A percentile compares a stretch with the other conserved stretches of the same genome.
Evolutionary conservation across 2,888 invertebrate genomes (phyloP).

Genomic region (Orthosia gracilis): DNA sequence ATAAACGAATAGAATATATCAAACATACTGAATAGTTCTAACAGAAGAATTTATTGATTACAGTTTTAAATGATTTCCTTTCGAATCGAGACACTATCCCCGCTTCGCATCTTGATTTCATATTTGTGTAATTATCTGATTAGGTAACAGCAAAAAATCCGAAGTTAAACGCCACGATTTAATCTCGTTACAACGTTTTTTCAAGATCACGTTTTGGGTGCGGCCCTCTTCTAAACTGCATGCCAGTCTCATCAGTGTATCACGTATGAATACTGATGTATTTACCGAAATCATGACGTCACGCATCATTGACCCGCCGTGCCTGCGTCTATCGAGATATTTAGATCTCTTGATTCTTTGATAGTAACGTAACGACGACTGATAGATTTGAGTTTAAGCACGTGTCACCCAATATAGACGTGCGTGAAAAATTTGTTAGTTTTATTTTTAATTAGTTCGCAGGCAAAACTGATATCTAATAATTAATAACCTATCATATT

Average conservation of each 20-base stretch:
- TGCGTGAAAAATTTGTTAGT: not conserved
- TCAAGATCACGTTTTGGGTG: slow-evolving; percentile 72
- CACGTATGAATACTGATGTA: slow-evolving; percentile 73
- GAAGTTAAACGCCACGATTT: slow-evolving; percentile 30
- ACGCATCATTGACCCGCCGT: slow-evolving; percentile 85
- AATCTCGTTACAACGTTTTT: slow-evolving; percentile 45
- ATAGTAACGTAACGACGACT: slow-evolving; percentile 7
- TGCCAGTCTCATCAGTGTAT: slow-evolving; percentile 70
- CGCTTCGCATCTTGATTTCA: not conserved
- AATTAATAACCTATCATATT: not conserved
- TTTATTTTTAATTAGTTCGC: not conserved
- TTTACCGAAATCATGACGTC: slow-evolving; percentile 82
- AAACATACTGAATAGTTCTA: not conserved
- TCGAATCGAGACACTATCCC: slow-evolving; percentile 5
- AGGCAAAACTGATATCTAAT: not conserved
- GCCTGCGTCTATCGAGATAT: slow-evolving; percentile 69
- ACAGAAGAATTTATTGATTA: not conserved
- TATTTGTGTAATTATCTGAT: slow-evolving; percentile 2
- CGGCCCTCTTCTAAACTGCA: slow-evolving; percentile 70
- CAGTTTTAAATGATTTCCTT: slow-evolving; percentile 2
- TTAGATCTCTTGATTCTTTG: slow-evolving; percentile 36
- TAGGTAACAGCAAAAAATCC: slow-evolving; percentile 15
- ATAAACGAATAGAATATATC: not conserved
- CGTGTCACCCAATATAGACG: not conserved
- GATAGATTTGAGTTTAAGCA: slow-evolving; percentile 13